Percentiles rank a stretch among this genome's conserved stretches.
Conservation (phyloP, 2,888 invertebrate species). For the Troides aeacus region DNA sequence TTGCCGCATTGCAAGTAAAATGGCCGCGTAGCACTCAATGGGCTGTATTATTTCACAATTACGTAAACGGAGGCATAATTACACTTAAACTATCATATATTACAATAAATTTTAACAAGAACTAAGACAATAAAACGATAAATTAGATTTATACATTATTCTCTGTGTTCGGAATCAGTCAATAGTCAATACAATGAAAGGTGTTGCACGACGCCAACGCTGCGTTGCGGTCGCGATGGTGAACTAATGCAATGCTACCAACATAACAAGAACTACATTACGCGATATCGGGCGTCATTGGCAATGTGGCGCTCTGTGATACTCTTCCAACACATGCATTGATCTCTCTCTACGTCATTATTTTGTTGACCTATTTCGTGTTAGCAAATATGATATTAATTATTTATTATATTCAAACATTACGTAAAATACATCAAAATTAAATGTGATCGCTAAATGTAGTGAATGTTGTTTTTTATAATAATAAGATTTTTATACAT, state of each 20-base stretch:
- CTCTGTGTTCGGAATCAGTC: constrained; percentile 83
- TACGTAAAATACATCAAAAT: background rate
- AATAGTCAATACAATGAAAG: constrained; percentile 87
- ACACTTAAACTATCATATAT: constrained; percentile 76
- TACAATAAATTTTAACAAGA: constrained; percentile 73
- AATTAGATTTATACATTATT: constrained; percentile 84
- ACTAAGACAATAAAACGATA: constrained; percentile 78
- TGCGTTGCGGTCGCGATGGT: constrained; percentile 78
- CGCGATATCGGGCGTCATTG: constrained; percentile 71
- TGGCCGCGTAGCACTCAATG: constrained; percentile 83
- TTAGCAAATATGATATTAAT: constrained; percentile 21
- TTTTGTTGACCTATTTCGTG: constrained; percentile 40
- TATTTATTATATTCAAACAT: background rate
- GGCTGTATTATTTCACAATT: constrained; percentile 76
- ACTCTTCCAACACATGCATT: constrained; percentile 52
- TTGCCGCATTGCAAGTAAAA: constrained; percentile 87
- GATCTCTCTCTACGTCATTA: constrained; percentile 50
- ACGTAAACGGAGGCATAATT: constrained; percentile 77
- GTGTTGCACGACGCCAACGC: constrained; percentile 84
- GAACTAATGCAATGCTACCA: constrained; percentile 74
- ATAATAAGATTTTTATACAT: background rate
- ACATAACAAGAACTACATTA: constrained; percentile 61
- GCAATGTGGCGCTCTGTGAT: constrained; percentile 67
- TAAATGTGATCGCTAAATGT: background rate
- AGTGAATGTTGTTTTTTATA: background rate